A percentile compares a stretch with the other conserved stretches of the same genome.
Conservation (phyloP, 2,797 vertebrate genomes). For the Diplodus sargus region DNA sequence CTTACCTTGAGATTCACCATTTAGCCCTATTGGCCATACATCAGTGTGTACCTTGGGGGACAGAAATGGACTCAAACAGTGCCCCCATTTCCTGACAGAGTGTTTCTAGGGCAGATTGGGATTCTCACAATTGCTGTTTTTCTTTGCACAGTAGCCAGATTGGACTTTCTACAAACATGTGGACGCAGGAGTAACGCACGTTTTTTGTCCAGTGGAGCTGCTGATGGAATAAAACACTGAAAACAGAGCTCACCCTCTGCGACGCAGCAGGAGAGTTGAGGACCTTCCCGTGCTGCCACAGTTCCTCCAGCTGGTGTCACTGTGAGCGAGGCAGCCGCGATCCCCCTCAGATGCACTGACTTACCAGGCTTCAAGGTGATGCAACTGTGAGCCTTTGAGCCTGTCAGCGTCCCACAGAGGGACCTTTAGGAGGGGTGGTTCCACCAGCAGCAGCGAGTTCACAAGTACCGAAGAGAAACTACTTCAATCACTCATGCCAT, state of each 20-base stretch:
- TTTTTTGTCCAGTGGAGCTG: neutral
- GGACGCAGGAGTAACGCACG: neutral
- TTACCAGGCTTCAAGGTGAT: conserved; percentile 11
- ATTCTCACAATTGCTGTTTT: too few species aligned
- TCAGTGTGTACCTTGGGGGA: too few species aligned
- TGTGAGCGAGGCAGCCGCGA: neutral
- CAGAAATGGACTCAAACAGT: too few species aligned
- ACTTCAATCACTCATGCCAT: neutral
- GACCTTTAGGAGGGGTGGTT: conserved; percentile 2
- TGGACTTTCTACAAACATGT: conserved; percentile 5
- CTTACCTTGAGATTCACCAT: too few species aligned
- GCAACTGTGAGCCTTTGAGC: conserved; percentile 32
- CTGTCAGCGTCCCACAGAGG: conserved; percentile 28
- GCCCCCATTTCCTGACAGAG: too few species aligned
- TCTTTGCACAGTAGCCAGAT: too few species aligned
- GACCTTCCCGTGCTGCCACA: neutral
- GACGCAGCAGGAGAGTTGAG: neutral
- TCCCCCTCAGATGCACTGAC: neutral
- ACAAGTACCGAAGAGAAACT: conserved; percentile 27
- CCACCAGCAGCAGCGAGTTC: conserved; percentile 4
- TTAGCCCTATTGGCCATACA: too few species aligned
- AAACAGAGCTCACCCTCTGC: neutral
- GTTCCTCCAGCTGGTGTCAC: conserved; percentile 33
- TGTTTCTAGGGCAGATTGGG: too few species aligned
- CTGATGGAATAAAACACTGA: neutral